phyloP scores from a whole-genome alignment of 2,797 vertebrate species.

The Peromyscus eremicus region DNA sequence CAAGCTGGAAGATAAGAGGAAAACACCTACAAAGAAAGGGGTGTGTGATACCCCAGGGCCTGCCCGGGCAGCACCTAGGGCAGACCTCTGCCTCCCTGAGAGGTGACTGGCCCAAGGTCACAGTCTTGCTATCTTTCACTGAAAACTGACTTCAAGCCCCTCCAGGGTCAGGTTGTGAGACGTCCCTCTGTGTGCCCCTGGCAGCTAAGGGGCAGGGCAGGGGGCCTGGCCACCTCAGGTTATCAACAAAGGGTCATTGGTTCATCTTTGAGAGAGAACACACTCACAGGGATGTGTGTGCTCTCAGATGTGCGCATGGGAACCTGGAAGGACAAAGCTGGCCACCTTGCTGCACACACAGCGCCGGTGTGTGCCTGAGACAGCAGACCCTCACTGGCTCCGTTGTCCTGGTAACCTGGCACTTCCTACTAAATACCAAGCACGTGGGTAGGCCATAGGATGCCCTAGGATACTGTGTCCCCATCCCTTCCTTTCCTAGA shows the following conservation, averaged over 20 bases:
- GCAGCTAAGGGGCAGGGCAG: neutral
- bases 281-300: rapidly evolving
- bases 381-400: neutral
- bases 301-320: neutral
- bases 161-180: neutral
- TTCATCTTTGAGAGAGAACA: neutral
- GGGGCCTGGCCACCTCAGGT: neutral
- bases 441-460: neutral
- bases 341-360: neutral
- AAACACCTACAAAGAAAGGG: neutral
- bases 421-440: neutral
- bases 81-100: neutral
- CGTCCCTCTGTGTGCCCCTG: neutral
- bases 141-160: neutral
- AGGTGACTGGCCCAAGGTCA: neutral
- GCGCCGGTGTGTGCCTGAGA: too few species aligned
- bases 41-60: neutral
- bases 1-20: neutral
- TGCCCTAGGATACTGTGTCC: neutral
- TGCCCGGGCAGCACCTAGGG: neutral
- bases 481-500: neutral
- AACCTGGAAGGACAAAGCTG: neutral
- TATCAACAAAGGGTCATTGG: neutral
- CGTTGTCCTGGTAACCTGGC: neutral
- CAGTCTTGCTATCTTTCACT: neutral